Conservation (phyloP, 2,797 vertebrate genomes). For the Meriones psammophilus region DNA sequence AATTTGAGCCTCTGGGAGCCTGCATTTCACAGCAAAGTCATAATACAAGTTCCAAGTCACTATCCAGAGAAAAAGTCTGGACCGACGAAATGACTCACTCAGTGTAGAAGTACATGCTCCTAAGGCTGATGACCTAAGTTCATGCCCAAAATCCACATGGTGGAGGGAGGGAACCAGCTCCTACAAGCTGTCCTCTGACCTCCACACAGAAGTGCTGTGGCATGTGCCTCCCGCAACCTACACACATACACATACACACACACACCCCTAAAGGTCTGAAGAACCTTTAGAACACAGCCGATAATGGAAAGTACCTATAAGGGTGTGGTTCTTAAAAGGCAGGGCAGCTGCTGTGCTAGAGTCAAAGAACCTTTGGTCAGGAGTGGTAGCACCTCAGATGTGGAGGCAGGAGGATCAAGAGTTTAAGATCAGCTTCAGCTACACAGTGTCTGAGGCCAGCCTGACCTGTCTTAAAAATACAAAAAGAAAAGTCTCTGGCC, state of each 20-base stretch:
- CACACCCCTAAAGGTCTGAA: background rate
- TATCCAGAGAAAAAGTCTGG: background rate
- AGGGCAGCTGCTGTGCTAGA: background rate
- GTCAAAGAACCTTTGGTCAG: background rate
- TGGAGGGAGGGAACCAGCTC: background rate
- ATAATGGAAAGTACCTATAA: background rate
- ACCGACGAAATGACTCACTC: background rate
- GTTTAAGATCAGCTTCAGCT: background rate
- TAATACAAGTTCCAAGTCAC: slow-evolving; percentile 11
- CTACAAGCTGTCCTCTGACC: background rate
- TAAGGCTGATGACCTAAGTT: background rate
- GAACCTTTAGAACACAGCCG: background rate
- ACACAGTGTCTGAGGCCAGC: background rate
- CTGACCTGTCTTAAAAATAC: background rate
- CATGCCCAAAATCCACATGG: background rate
- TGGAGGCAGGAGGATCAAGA: background rate
- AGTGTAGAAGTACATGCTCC: background rate
- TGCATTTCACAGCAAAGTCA: slow-evolving; percentile 1
- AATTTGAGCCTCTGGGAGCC: background rate
- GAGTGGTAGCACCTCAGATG: background rate
- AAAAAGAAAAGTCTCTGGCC: background rate
- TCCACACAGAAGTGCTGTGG: too few species aligned
- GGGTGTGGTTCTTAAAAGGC: background rate
- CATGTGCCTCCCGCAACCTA: background rate
- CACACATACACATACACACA: background rate